Conservation (phyloP, 1,140 invertebrate species). For the Delia radicum region DNA sequence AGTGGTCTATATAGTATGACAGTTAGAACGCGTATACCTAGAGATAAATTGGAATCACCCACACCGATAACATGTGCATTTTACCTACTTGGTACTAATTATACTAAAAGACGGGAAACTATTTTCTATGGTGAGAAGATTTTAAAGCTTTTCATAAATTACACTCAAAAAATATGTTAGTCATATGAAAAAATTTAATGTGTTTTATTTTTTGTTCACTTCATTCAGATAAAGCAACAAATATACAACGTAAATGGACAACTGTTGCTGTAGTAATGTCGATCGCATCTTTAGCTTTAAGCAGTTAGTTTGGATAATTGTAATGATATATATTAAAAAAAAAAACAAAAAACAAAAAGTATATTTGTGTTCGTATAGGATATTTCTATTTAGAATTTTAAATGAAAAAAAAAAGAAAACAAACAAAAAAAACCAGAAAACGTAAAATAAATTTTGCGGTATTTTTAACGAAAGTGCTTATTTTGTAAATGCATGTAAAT, state of each 20-base stretch:
- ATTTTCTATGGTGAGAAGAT: conserved; percentile 56
- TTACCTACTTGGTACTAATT: conserved; percentile 52
- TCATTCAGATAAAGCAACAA: conserved; percentile 52
- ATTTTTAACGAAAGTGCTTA: conserved; percentile 54
- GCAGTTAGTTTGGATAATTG: conserved; percentile 50
- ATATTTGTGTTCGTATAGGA: conserved; percentile 46
- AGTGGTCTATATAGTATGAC: conserved; percentile 53
- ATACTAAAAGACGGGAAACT: conserved; percentile 54
- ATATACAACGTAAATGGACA: conserved; percentile 56
- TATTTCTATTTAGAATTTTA: conserved; percentile 52
- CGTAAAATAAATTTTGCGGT: conserved; percentile 55
- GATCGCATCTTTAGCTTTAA: conserved; percentile 56
- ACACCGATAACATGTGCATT: conserved; percentile 55
- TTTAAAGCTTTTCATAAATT: neutral
- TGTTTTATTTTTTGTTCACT: neutral
- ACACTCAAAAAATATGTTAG: neutral
- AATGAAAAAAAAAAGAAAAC: neutral
- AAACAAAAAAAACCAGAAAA: conserved; percentile 2
- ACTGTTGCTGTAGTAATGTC: conserved; percentile 55
- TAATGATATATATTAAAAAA: neutral
- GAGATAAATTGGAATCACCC: conserved; percentile 52
- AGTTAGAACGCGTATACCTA: conserved; percentile 52
- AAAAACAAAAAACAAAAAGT: conserved; percentile 30
- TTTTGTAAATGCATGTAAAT: conserved; percentile 56
- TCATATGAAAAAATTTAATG: too few relatives aligned